Conservation (phyloP, 1,140 invertebrate genomes). For the Drosophila sp. region DNA sequence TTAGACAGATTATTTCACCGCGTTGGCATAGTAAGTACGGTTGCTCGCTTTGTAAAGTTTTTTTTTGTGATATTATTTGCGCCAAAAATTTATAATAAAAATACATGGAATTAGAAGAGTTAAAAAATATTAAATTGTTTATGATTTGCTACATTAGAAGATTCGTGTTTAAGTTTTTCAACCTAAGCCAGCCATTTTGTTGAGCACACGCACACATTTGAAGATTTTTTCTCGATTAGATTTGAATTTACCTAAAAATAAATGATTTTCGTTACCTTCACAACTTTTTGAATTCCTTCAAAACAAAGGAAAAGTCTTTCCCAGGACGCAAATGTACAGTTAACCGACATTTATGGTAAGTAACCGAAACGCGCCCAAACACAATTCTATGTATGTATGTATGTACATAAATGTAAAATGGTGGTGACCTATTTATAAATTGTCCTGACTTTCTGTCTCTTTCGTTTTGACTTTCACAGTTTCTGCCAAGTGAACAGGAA, state of each 20-base stretch:
- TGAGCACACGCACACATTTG: not conserved
- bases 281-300: not conserved
- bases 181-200: not conserved
- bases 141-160: not conserved
- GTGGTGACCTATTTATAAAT: slow-evolving; percentile 56
- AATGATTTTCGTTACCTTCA: not conserved
- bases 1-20: not conserved
- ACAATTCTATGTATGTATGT: not conserved
- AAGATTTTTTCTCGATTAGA: not conserved
- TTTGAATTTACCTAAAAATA: not conserved
- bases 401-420: slow-evolving; percentile 28
- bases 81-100: not conserved
- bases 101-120: not conserved
- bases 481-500: slow-evolving; percentile 10
- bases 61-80: not conserved
- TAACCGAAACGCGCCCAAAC: slow-evolving; percentile 8
- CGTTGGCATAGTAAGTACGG: not conserved
- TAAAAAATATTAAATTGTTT: not conserved
- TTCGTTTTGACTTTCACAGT: slow-evolving; percentile 35
- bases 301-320: not conserved
- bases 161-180: not conserved
- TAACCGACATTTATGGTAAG: slow-evolving; percentile 18
- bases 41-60: not conserved
- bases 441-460: slow-evolving; percentile 1
- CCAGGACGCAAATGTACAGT: slow-evolving; percentile 28